Conservation (phyloP, 2,888 invertebrate species). For the Leptarthrus brevirostris region DNA sequence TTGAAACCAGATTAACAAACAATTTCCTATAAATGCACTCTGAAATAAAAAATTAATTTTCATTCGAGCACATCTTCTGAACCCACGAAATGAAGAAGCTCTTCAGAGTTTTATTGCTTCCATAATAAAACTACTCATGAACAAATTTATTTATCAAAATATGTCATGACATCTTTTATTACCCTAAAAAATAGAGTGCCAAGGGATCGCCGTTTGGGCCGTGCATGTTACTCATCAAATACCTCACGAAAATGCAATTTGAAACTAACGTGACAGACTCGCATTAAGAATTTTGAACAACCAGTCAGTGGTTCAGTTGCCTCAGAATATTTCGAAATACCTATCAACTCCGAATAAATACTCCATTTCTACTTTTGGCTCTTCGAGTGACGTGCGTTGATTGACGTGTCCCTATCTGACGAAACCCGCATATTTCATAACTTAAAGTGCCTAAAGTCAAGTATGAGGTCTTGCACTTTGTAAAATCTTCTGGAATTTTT, state of each 20-base stretch:
- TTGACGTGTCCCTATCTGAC: conserved; percentile 19
- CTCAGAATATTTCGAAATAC: conserved; percentile 1
- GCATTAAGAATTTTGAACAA: conserved; percentile 10
- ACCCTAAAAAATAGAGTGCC: not conserved
- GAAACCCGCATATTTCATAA: conserved; percentile 25
- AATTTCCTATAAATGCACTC: too few species aligned
- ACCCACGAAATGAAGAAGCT: conserved; percentile 13
- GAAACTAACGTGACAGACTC: conserved; percentile 36
- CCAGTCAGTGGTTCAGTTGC: not conserved
- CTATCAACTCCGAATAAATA: conserved; percentile 3
- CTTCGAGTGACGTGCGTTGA: conserved; percentile 16
- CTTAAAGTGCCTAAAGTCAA: conserved; percentile 28
- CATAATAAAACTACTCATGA: not conserved
- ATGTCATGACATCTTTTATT: conserved; percentile 28
- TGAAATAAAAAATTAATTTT: too few species aligned
- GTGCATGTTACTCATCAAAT: conserved; percentile 25
- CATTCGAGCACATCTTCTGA: conserved; percentile 10
- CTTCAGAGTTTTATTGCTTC: conserved; percentile 10
- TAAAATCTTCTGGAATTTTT: not conserved
- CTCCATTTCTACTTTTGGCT: not conserved
- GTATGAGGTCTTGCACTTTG: not conserved
- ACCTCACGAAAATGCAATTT: conserved; percentile 23
- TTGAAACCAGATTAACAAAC: too few species aligned
- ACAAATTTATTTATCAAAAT: conserved; percentile 29
- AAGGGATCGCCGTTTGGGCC: not conserved